Evolutionary conservation across 2,113 vertebrate species (phyloP).

Genomic region (Alexandromys fortis): DNA sequence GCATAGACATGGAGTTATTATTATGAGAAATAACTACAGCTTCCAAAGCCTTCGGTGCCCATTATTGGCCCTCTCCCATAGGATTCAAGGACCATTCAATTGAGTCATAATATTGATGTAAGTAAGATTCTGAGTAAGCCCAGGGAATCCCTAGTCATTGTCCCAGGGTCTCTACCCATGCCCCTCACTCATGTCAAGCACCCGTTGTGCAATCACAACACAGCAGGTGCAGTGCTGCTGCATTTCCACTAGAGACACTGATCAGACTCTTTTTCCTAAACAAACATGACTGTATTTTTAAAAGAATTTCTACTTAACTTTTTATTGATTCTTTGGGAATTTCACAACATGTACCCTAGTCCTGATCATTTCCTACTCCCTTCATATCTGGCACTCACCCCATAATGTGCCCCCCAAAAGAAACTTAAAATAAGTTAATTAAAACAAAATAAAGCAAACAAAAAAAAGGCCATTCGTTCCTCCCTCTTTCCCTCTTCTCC

Average conservation of each 20-base stretch:
- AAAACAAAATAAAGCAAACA: neutral
- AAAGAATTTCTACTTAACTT: neutral
- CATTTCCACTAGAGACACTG: neutral
- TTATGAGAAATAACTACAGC: neutral
- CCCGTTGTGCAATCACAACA: neutral
- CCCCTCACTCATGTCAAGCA: neutral
- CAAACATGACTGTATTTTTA: neutral
- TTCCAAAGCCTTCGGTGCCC: neutral
- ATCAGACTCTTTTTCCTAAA: neutral
- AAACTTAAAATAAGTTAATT: neutral
- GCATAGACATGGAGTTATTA: neutral
- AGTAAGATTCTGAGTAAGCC: neutral
- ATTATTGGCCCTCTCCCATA: neutral
- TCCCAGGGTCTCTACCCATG: neutral
- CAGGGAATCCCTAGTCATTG: accelerated
- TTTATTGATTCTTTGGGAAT: neutral
- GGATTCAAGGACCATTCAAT: neutral
- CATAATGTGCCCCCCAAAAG: neutral
- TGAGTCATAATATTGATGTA: neutral
- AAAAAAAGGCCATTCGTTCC: neutral
- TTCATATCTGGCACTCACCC: neutral
- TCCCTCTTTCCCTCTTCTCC: neutral
- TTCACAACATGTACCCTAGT: neutral
- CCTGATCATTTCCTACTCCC: neutral
- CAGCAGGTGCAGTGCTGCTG: neutral